Base-by-base conservation (phyloP, 2,797 vertebrate genomes). In the Smutsia temminckii region DNA sequence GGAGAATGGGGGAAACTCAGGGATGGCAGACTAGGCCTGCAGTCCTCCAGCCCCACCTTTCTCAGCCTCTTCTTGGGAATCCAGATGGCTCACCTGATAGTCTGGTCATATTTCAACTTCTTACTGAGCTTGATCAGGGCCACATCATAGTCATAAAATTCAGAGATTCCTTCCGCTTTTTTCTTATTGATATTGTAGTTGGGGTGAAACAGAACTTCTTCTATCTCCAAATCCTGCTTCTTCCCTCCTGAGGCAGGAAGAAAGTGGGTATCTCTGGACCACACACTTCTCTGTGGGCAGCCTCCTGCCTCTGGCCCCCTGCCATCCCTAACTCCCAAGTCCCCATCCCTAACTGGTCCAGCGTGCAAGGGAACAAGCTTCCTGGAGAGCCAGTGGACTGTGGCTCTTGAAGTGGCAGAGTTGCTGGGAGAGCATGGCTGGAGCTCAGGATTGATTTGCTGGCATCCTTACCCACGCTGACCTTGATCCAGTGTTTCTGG, bases 121-220 rank as follows among this genome's bases (percentile, higher is more conserved):
- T 20, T 23, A 40, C 79, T 94, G 42, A 99, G 85, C 66, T 97
- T 93, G 13, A 99, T 11, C 69, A 99, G 96, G 83, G 99, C 99
- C 2, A 99, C 96, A 3, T 99, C 99, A 0, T 99, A 99, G 98
- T 99, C 99, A 49, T 99, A 99, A 97, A 99, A 99, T 96, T 99
- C 99, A 0, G 96, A 89, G 6, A 99, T 98, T 1, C 98, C 98
- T 84, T 97, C 97, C 71, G 89, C 83, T 77, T 13, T 88, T 3
- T 99, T 98, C 6, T 88, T 95, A 0, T 77, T 93, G 49, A 96
- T 85, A 81, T 98, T 89, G 91, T 98, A 99, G 0, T 97, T 3
- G 3, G 98, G 98, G 80, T 99, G 99, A 25, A 98, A 89, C 32
- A 98, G 89, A 66, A 99, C 16, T 17, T 46, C 9, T 14, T 81